Evolutionary conservation across 2,113 vertebrate genomes (phyloP).

Genomic region (Hipposideros armiger): DNA sequence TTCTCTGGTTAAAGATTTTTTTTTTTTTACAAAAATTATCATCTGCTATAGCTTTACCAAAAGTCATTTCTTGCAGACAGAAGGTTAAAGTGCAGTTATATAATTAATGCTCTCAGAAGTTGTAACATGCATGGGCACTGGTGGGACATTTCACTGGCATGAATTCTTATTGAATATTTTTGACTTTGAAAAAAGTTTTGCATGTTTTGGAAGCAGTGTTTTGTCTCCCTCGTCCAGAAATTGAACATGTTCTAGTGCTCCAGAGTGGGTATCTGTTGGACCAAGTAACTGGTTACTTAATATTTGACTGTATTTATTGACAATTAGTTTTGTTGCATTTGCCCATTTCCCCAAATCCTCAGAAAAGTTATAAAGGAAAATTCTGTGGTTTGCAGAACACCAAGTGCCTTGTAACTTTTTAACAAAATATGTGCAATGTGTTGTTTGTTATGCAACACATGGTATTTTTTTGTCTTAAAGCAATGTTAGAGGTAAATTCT

Average conservation of each 20-base stretch:
- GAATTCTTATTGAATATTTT: constrained; percentile 10
- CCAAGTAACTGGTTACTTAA: background rate
- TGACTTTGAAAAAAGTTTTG: constrained; percentile 50
- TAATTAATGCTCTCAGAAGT: constrained; percentile 53
- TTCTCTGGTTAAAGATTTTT: background rate
- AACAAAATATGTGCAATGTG: background rate
- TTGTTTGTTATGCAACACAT: background rate
- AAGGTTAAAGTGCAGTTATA: background rate
- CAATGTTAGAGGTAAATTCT: background rate
- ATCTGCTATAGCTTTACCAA: background rate
- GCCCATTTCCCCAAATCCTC: background rate
- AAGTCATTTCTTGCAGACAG: background rate
- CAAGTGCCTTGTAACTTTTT: constrained; percentile 8
- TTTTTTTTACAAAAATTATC: background rate
- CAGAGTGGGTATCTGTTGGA: background rate
- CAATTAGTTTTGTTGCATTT: background rate
- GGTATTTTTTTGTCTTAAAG: background rate
- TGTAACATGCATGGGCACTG: background rate
- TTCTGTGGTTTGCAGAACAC: background rate
- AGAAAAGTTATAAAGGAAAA: background rate
- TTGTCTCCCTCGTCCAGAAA: background rate
- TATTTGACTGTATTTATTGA: background rate
- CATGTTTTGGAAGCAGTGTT: constrained; percentile 5
- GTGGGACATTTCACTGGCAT: background rate
- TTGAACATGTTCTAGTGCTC: background rate